Conservation (phyloP, 2,797 vertebrate species). For the Myotis planiceps region DNA sequence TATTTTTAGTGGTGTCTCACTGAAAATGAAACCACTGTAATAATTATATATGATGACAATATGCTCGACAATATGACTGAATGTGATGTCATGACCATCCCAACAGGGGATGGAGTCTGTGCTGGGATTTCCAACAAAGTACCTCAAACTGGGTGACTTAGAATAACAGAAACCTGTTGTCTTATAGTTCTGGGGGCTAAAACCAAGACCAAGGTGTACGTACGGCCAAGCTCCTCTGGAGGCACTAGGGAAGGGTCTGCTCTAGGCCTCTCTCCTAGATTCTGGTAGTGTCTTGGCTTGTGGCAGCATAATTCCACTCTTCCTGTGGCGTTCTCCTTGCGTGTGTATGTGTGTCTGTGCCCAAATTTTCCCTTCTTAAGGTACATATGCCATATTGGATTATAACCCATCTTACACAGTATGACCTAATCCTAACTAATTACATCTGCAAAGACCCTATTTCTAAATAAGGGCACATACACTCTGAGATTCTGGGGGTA, state of each 20-base stretch:
- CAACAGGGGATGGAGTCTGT: not conserved
- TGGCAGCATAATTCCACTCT: not conserved
- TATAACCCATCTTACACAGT: not conserved
- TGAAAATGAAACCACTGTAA: not conserved
- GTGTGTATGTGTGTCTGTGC: too few species aligned
- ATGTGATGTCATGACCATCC: not conserved
- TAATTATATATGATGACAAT: not conserved
- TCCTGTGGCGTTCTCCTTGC: fast-evolving
- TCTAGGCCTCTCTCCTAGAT: not conserved
- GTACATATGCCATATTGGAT: not conserved
- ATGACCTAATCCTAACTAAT: not conserved
- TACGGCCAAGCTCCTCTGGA: not conserved
- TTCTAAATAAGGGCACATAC: not conserved
- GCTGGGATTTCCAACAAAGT: not conserved
- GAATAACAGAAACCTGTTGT: not conserved
- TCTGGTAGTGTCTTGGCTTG: not conserved
- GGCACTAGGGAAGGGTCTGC: not conserved
- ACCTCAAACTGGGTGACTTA: not conserved
- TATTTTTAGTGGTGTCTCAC: not conserved
- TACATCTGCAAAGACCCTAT: not conserved
- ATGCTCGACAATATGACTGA: not conserved
- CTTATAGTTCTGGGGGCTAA: not conserved
- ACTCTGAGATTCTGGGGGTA: not conserved
- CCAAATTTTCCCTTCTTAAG: not conserved
- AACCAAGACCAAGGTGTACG: not conserved